Evolutionary conservation across 2,113 vertebrate species (phyloP).

Genomic region (Prolemur simus): DNA sequence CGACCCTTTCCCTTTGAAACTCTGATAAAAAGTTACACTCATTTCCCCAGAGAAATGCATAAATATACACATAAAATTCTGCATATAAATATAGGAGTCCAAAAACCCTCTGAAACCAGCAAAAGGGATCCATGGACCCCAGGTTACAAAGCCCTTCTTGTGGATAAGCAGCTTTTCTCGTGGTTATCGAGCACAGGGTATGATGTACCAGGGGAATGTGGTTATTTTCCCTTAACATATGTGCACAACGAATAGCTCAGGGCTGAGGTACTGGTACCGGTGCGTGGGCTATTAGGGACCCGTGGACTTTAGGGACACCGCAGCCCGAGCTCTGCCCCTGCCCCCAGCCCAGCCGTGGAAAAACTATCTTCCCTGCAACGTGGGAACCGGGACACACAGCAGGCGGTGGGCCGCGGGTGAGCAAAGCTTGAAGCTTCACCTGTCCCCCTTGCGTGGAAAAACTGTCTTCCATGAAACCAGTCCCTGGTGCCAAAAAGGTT

Average conservation of each 20-base stretch:
- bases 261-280: too few species aligned
- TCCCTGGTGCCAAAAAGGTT: too few species aligned
- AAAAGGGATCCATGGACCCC: background rate
- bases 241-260: background rate
- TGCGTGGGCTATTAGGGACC: too few species aligned
- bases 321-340: too few species aligned
- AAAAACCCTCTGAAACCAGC: background rate
- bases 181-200: background rate
- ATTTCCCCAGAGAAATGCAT: background rate
- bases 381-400: too few species aligned
- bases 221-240: background rate
- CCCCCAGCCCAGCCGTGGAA: too few species aligned
- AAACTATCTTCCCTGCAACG: too few species aligned
- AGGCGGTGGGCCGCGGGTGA: too few species aligned
- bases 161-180: background rate
- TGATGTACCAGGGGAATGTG: background rate
- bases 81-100: background rate
- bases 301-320: too few species aligned
- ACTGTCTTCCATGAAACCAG: too few species aligned
- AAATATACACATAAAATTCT: background rate
- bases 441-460: too few species aligned
- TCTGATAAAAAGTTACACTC: background rate
- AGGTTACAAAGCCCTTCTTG: background rate
- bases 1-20: background rate
- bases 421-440: too few species aligned